Conservation (phyloP, 2,888 invertebrate species). For the Polia nebulosa region DNA sequence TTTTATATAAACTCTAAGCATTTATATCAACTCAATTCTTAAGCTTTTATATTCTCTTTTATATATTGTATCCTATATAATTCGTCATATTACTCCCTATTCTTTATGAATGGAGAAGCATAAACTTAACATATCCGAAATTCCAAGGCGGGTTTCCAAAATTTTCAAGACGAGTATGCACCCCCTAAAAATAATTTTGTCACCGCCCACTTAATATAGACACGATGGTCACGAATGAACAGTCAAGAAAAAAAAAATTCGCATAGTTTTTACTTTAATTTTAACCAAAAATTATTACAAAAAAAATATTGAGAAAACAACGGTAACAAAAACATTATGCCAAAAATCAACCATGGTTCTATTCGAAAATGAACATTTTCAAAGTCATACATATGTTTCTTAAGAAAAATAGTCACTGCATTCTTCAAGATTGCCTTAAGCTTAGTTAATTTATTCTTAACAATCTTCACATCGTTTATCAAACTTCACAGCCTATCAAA, state of each 20-base stretch:
- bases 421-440: not conserved
- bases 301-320: too few relatives aligned
- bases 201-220: too few relatives aligned
- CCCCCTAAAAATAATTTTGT: not conserved
- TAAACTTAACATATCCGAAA: not conserved
- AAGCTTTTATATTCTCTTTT: not conserved
- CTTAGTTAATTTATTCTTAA: slow-evolving; percentile 13
- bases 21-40: not conserved
- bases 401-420: not conserved
- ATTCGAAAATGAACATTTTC: not conserved
- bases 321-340: not conserved
- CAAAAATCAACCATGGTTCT: not conserved
- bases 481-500: not conserved
- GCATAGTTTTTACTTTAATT: not conserved
- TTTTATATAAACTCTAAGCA: not conserved
- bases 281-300: too few relatives aligned
- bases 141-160: not conserved
- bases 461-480: not conserved
- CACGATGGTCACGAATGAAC: not conserved
- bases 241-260: not conserved
- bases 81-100: not conserved
- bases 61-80: not conserved
- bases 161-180: not conserved
- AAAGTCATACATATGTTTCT: not conserved
- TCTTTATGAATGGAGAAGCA: not conserved